Conservation (phyloP, 2,888 invertebrate genomes). For the Hypomecis atomaria region DNA sequence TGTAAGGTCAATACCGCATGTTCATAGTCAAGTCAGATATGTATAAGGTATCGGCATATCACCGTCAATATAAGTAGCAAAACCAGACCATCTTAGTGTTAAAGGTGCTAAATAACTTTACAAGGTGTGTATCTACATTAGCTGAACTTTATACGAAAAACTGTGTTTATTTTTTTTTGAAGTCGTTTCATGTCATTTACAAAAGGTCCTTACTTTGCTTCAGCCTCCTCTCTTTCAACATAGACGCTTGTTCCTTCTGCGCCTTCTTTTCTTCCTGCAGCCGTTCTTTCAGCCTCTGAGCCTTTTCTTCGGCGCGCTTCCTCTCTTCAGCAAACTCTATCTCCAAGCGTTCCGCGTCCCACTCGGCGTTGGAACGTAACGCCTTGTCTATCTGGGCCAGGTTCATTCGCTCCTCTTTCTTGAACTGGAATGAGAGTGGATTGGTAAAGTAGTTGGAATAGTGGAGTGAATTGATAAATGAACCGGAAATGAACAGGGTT, state of each 20-base stretch:
- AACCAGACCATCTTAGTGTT: too few relatives aligned
- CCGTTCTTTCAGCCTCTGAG: conserved; percentile 49
- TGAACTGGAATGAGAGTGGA: conserved; percentile 83
- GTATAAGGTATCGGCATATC: too few relatives aligned
- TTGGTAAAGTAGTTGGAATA: neutral
- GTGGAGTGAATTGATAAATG: too few relatives aligned
- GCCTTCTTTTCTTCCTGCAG: conserved; percentile 75
- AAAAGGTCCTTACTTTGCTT: conserved; percentile 55
- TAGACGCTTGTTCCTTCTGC: conserved; percentile 69
- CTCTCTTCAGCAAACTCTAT: conserved; percentile 64
- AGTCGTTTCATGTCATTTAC: neutral
- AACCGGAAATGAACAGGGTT: too few relatives aligned
- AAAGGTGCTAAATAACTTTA: too few relatives aligned
- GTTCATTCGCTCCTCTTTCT: conserved; percentile 94
- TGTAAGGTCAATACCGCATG: too few relatives aligned
- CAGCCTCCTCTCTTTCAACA: conserved; percentile 48
- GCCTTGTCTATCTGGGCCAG: conserved; percentile 90
- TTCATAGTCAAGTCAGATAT: too few relatives aligned
- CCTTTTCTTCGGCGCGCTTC: conserved; percentile 48
- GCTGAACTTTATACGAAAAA: too few relatives aligned
- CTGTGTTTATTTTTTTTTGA: too few relatives aligned
- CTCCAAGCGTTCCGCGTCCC: conserved; percentile 80
- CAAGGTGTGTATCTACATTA: too few relatives aligned
- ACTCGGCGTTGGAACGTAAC: conserved; percentile 87
- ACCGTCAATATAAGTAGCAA: too few relatives aligned